phyloP scores from a whole-genome alignment of 1,140 invertebrate species.

The Ips typographus region DNA sequence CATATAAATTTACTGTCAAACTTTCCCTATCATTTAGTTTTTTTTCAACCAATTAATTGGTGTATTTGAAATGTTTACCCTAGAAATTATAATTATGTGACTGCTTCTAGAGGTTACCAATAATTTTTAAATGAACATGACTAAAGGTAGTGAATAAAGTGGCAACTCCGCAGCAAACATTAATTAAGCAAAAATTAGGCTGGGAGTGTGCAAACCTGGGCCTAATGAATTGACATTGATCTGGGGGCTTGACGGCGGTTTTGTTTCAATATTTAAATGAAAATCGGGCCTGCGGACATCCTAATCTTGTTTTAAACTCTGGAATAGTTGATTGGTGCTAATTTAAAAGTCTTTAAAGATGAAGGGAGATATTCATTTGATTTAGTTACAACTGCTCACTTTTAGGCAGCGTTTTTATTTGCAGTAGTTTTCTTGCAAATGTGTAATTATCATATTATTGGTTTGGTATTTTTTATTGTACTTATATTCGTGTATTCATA shows the following conservation, averaged over 20 bases:
- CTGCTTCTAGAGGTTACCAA: too few relatives aligned
- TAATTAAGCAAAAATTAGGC: slow-evolving; percentile 51
- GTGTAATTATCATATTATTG: too few relatives aligned
- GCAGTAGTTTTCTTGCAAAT: too few relatives aligned
- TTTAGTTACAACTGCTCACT: not conserved
- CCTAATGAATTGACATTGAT: slow-evolving; percentile 53
- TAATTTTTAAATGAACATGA: not conserved
- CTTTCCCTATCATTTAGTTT: too few relatives aligned
- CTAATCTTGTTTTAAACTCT: slow-evolving; percentile 33
- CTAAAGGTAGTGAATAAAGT: not conserved
- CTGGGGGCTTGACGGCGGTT: slow-evolving; percentile 44
- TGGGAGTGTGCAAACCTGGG: slow-evolving; percentile 33
- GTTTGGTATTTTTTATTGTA: too few relatives aligned
- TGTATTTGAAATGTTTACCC: too few relatives aligned
- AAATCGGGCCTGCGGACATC: slow-evolving; percentile 34
- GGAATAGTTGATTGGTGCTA: slow-evolving; percentile 32
- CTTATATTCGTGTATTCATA: too few relatives aligned
- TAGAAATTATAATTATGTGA: too few relatives aligned
- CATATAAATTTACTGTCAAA: too few relatives aligned
- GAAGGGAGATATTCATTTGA: slow-evolving; percentile 27
- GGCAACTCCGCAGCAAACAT: slow-evolving; percentile 17
- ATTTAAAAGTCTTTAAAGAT: slow-evolving; percentile 35
- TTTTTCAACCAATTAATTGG: too few relatives aligned
- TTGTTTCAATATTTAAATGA: slow-evolving; percentile 48
- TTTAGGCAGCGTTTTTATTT: too few relatives aligned